phyloP scores from a whole-genome alignment of 1,140 invertebrate genomes.

The Procambarus virginalis region DNA sequence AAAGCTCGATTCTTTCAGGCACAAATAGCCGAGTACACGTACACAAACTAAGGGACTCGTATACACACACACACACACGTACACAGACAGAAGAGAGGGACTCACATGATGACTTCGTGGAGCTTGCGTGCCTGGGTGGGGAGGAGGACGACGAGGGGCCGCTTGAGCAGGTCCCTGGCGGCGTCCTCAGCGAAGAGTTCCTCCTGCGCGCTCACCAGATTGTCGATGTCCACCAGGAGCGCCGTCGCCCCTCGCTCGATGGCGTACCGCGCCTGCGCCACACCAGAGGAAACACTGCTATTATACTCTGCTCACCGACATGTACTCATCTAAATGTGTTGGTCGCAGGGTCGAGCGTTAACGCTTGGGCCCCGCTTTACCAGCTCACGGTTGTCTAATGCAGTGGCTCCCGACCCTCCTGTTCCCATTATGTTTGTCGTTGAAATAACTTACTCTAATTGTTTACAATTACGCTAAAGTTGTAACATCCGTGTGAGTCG shows the following conservation, averaged over 20 bases:
- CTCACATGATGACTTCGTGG: constrained; percentile 43
- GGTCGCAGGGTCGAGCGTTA: no score
- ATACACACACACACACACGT: constrained; percentile 7
- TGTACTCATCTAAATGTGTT: no score
- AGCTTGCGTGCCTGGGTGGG: constrained; percentile 43
- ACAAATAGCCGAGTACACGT: neutral
- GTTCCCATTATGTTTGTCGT: no score
- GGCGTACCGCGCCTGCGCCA: constrained; percentile 37
- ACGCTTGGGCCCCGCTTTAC: no score
- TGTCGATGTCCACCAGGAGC: constrained; percentile 47
- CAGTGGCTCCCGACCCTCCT: no score
- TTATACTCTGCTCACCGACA: no score
- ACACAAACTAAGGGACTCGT: neutral
- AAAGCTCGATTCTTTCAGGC: no score
- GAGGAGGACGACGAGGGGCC: constrained; percentile 47
- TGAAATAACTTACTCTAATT: no score
- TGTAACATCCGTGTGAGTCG: no score
- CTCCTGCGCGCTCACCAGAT: constrained; percentile 32
- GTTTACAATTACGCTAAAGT: no score
- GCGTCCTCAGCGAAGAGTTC: constrained; percentile 32
- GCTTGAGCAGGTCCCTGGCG: constrained; percentile 31
- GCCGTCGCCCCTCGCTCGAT: constrained; percentile 49
- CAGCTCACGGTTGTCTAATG: no score
- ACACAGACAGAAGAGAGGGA: neutral
- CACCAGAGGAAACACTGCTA: neutral